Evolutionary conservation across 2,113 vertebrate species (phyloP).

Genomic region (Sinocyclocheilus rhinocerous): DNA sequence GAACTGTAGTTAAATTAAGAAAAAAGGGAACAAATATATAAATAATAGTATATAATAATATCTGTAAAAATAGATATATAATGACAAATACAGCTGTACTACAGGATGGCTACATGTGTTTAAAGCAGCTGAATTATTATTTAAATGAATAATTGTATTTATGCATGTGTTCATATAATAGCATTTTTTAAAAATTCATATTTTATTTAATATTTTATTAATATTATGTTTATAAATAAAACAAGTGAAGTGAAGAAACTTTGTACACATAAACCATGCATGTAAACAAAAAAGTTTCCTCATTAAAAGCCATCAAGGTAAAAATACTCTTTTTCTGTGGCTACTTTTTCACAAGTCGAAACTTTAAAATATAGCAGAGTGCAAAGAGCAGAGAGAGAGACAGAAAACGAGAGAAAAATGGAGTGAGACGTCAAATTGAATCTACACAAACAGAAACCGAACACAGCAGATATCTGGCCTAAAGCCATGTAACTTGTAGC

Average conservation of each 20-base stretch:
- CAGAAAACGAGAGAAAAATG: conserved; percentile 45
- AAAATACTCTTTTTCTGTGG: conserved; percentile 64
- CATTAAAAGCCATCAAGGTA: conserved; percentile 50
- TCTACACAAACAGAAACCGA: conserved; percentile 74
- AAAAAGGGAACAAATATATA: no score
- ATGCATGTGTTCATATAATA: not conserved
- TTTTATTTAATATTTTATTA: no score
- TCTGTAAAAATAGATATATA: no score
- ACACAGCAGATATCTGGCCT: conserved; percentile 78
- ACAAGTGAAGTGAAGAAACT: not conserved
- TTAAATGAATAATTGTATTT: not conserved
- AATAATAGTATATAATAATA: no score
- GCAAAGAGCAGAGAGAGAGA: conserved; percentile 52
- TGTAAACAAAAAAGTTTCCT: conserved; percentile 17
- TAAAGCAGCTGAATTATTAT: not conserved
- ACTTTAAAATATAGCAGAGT: conserved; percentile 72
- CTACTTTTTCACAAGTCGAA: conserved; percentile 66
- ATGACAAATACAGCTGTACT: not conserved
- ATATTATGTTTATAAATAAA: not conserved
- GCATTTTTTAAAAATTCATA: no score
- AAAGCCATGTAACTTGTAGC: conserved; percentile 77
- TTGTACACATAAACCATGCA: not conserved
- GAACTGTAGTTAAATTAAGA: not conserved
- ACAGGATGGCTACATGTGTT: no score
- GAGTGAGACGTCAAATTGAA: conserved; percentile 80